Base-by-base conservation (phyloP, 2,797 vertebrate genomes). In the Chaetophractus vellerosus region DNA sequence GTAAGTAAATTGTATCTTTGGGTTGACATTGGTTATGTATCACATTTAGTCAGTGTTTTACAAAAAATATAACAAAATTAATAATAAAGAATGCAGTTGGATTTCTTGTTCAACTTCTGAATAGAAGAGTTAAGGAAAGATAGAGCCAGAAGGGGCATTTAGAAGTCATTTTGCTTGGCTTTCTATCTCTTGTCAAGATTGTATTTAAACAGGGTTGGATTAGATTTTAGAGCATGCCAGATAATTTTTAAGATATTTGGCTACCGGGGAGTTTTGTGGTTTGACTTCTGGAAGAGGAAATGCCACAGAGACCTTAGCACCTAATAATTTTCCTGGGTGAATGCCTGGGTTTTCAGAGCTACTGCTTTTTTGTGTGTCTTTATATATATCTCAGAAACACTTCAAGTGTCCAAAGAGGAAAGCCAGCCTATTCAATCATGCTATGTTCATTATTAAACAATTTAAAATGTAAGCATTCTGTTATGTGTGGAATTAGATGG, bases 381-480 rank as follows among this genome's bases (percentile, higher is more conserved):
- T 91, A 48, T 85, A 12, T 71, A 48, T 91, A 57, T 80, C n/a
- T 74, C 59, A 95, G 74, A 92, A 89, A 83, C 7, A 78, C 68
- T 74, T 68, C 7, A 75, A 28, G 36, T 59, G 26, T 84, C 24
- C 10, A 66, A 90, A 95, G 52, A 66, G 16, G 74, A 16, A 64
- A 87, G 11, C 84, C 36, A 72, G 41, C 36, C 10, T 84, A 16
- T 92, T 79, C 61, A 87, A 4, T 75, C 7, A 85, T 91, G 24
- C 64, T 96, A 59, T 85, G n/a, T 88, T 93, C 41, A 92, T 66
- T 81, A 84, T 75, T 31, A 64, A 33, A 38, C 26, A 52, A 86
- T 78, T 96, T 23, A 94, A 96, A 95, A 88, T 82, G 38, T 84
- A 18, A 28, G 38, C 84, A 45, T 75, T 92, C 71, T 66, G 12